phyloP scores from a whole-genome alignment of 2,888 invertebrate genomes.

The Drosophila austrosaltans region DNA sequence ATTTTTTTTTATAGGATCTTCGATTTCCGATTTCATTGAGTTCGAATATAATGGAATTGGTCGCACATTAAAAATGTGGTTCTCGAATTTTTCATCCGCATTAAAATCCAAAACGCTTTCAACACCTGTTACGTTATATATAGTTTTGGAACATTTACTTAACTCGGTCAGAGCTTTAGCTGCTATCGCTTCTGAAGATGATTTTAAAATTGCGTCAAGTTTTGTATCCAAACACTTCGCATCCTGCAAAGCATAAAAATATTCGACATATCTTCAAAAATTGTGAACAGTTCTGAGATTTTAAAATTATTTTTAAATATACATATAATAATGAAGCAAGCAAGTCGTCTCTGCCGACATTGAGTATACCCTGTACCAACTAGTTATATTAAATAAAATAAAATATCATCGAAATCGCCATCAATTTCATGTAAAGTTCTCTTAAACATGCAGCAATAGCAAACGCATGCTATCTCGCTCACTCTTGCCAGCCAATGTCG shows the following conservation, averaged over 20 bases:
- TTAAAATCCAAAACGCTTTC: slow-evolving; percentile 37
- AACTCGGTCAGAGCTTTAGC: slow-evolving; percentile 83
- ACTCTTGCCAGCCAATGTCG: no score
- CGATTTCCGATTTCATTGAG: slow-evolving; percentile 37
- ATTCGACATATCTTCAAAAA: not conserved
- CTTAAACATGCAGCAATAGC: no score
- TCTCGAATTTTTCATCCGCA: slow-evolving; percentile 45
- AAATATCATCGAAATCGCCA: no score
- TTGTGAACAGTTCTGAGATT: not conserved
- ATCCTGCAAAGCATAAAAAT: slow-evolving; percentile 47
- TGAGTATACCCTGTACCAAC: no score
- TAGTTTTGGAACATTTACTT: slow-evolving; percentile 79
- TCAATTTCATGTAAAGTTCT: no score
- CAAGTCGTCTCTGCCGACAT: no score
- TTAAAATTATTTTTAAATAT: no score
- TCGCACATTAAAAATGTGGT: slow-evolving; percentile 38
- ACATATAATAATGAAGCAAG: no score
- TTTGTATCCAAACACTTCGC: slow-evolving; percentile 56
- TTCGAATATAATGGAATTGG: slow-evolving; percentile 48
- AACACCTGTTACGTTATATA: slow-evolving; percentile 49
- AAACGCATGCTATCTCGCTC: no score
- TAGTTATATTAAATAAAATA: no score
- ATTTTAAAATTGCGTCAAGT: slow-evolving; percentile 71
- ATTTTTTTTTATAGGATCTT: slow-evolving; percentile 41
- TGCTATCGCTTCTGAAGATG: slow-evolving; percentile 83